Conservation (phyloP, 2,113 vertebrate species). For the Passer montanus region DNA sequence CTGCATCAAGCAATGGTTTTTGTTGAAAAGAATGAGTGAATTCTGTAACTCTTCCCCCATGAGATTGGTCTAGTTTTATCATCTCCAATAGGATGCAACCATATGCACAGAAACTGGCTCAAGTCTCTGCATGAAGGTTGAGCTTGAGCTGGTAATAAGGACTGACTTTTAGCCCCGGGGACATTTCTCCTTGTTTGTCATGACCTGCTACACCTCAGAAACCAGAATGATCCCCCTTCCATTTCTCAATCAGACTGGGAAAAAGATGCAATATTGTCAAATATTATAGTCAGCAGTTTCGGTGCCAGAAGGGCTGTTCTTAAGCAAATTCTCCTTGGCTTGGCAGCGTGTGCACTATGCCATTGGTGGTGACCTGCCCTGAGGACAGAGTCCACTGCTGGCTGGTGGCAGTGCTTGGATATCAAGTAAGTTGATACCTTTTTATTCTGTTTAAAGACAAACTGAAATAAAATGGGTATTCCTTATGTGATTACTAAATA, state of each 20-base stretch:
- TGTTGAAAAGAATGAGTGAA: neutral
- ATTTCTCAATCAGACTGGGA: neutral
- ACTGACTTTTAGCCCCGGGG: neutral
- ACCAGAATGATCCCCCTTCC: neutral
- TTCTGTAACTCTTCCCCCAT: neutral
- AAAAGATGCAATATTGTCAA: neutral
- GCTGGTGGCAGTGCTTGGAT: neutral
- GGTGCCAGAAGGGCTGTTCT: neutral
- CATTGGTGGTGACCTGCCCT: neutral
- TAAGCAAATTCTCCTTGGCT: neutral
- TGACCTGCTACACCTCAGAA: neutral
- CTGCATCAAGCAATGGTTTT: neutral
- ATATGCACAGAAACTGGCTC: neutral
- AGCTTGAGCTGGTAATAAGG: neutral
- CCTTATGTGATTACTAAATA: neutral
- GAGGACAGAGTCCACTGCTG: neutral
- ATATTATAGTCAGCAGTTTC: neutral
- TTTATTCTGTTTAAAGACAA: neutral
- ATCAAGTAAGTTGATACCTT: neutral
- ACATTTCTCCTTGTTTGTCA: neutral
- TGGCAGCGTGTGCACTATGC: fast-evolving
- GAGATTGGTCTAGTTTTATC: neutral
- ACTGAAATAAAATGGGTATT: neutral
- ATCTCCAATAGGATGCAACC: neutral
- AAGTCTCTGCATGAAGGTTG: neutral